phyloP scores from a whole-genome alignment of 2,797 vertebrate species.

The Apogon talboti region DNA sequence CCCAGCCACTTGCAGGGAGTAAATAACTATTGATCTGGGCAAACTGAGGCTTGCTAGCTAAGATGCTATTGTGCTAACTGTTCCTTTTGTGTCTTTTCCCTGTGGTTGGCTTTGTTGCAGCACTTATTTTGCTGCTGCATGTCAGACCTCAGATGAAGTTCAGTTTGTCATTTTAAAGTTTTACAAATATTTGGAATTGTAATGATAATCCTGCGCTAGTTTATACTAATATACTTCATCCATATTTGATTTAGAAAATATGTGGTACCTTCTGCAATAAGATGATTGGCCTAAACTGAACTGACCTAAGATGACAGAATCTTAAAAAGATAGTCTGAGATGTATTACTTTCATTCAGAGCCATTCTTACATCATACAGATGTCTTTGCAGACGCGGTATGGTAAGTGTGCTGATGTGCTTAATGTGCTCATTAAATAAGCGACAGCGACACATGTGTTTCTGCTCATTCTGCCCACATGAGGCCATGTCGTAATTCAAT shows the following conservation, averaged over 20 bases:
- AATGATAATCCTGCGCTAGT: conserved; percentile 7
- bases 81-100: conserved; percentile 54
- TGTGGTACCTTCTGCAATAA: no score
- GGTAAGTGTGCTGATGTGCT: conserved; percentile 68
- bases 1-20: conserved; percentile 69
- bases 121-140: conserved; percentile 28
- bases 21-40: conserved; percentile 80
- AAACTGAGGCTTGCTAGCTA: conserved; percentile 64
- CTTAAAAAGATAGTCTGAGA: neutral
- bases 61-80: conserved; percentile 61
- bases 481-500: conserved; percentile 73
- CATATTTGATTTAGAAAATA: no score
- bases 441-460: conserved; percentile 69
- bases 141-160: conserved; percentile 32
- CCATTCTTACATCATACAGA: conserved; percentile 49
- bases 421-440: conserved; percentile 74
- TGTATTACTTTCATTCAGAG: conserved; percentile 11
- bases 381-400: conserved; percentile 58
- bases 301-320: conserved; percentile 31
- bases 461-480: conserved; percentile 59
- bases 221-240: neutral
- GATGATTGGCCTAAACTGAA: neutral
- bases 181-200: conserved; percentile 30
- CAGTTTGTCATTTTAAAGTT: conserved; percentile 22
- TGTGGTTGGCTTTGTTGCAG: conserved; percentile 21